Evolutionary conservation across 2,797 vertebrate genomes (phyloP).

Genomic region (Antrozous pallidus): DNA sequence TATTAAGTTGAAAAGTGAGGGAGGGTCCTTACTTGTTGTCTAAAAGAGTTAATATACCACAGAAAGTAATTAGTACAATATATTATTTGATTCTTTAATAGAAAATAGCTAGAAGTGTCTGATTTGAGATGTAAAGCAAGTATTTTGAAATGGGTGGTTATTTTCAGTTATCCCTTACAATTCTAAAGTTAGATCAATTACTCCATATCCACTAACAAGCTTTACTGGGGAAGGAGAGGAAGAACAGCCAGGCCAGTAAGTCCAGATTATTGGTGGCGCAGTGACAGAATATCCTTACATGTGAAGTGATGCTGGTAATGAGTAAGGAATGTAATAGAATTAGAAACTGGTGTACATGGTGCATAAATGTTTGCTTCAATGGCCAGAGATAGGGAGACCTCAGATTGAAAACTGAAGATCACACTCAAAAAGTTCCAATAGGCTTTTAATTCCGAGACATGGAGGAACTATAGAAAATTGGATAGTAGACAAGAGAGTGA

Average conservation of each 20-base stretch:
- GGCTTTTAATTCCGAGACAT: slow-evolving; percentile 34
- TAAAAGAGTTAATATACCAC: not conserved
- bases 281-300: not conserved
- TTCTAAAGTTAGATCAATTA: not conserved
- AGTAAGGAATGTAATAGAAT: not conserved
- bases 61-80: slow-evolving; percentile 1
- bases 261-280: not conserved
- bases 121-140: slow-evolving; percentile 2
- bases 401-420: not conserved
- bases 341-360: not conserved
- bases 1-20: not conserved
- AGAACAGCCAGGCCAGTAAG: not conserved
- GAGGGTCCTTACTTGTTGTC: not conserved
- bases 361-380: not conserved
- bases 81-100: slow-evolving; percentile 30
- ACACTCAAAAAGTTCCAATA: not conserved
- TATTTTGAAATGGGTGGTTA: slow-evolving; percentile 2
- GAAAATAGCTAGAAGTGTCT: not conserved
- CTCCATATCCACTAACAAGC: not conserved
- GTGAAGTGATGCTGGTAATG: not conserved
- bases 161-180: not conserved
- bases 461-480: not conserved
- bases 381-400: not conserved
- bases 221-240: not conserved
- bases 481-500: not conserved